phyloP scores from a whole-genome alignment of 2,113 vertebrate species.

The Erythrocercus mccallii region DNA sequence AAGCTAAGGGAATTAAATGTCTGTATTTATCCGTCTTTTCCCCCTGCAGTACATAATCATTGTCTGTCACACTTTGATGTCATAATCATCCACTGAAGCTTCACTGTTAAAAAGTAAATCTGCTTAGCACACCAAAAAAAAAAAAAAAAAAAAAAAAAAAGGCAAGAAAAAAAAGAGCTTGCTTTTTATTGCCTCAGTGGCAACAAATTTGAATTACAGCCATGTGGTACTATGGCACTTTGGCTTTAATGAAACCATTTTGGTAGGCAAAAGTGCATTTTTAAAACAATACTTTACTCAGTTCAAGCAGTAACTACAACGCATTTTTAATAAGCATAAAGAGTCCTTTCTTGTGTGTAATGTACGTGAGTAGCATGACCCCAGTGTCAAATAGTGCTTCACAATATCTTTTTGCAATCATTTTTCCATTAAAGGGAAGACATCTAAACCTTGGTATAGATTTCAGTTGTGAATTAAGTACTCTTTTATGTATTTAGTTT shows the following conservation, averaged over 20 bases:
- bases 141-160: not conserved
- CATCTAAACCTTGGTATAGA: not conserved
- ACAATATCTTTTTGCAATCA: not conserved
- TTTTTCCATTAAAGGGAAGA: not conserved
- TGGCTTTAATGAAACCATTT: constrained; percentile 23
- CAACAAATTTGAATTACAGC: constrained; percentile 57
- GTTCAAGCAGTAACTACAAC: constrained; percentile 43
- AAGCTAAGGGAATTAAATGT: constrained; percentile 70
- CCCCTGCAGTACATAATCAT: constrained; percentile 71
- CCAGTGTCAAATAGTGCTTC: constrained; percentile 1
- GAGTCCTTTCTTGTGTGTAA: not conserved
- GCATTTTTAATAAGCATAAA: constrained; percentile 30
- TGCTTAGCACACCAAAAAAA: constrained; percentile 53
- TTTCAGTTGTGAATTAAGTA: constrained; percentile 8
- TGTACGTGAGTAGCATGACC: not conserved
- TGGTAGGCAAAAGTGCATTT: constrained; percentile 43
- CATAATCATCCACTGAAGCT: constrained; percentile 75
- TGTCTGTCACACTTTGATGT: constrained; percentile 81
- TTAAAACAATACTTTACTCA: constrained; percentile 59
- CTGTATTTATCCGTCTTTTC: constrained; percentile 67
- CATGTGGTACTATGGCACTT: constrained; percentile 13
- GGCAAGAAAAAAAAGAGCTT: not conserved
- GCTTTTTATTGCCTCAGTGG: constrained; percentile 5
- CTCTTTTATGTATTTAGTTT: not conserved
- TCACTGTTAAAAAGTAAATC: constrained; percentile 72